Percentiles rank a stretch among this genome's conserved stretches.
These are phyloP conservation scores for Callosobruchus maculatus DNA, from an alignment of 2,888 invertebrate genomes.

Conservation along the genomic window DNA sequence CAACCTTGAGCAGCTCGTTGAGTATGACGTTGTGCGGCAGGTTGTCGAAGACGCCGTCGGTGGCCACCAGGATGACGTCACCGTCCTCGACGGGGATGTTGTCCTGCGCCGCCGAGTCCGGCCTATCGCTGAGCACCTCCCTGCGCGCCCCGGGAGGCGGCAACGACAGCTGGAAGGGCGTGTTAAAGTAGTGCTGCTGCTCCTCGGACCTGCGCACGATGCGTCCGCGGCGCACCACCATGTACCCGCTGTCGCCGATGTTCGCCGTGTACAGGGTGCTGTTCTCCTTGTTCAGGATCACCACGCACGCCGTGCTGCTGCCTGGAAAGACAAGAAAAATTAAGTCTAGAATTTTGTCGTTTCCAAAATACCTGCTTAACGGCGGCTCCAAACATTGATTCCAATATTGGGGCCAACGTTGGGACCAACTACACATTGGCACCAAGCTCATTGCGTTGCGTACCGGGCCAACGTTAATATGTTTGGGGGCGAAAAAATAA, in stretches of 20 bases:
- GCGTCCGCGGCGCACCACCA: conserved; percentile 82
- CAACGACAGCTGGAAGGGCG: conserved; percentile 93
- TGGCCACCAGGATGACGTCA: conserved; percentile 91
- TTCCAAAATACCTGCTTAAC: too few species aligned
- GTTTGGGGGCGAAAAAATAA: too few species aligned
- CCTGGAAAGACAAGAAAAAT: conserved; percentile 64
- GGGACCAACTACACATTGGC: too few species aligned
- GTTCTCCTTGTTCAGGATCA: conserved; percentile 87
- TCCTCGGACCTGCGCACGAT: conserved; percentile 92
- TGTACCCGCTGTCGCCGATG: conserved; percentile 98
- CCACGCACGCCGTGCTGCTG: conserved; percentile 96
- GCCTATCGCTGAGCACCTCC: conserved; percentile 88
- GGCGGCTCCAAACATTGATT: too few species aligned
- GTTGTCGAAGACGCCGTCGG: conserved; percentile 98
- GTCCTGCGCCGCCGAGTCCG: conserved; percentile 85
- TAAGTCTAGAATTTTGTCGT: too few species aligned
- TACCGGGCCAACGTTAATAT: too few species aligned
- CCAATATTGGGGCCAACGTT: too few species aligned
- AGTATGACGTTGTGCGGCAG: conserved; percentile 88
- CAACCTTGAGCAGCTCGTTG: conserved; percentile 73
- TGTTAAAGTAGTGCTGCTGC: conserved; percentile 98
- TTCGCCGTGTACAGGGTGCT: conserved; percentile 92
- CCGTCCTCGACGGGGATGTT: conserved; percentile 88
- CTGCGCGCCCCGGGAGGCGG: conserved; percentile 88
- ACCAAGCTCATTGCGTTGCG: too few species aligned